phyloP scores from a whole-genome alignment of 2,797 vertebrate species.

The Chaunax sp. region DNA sequence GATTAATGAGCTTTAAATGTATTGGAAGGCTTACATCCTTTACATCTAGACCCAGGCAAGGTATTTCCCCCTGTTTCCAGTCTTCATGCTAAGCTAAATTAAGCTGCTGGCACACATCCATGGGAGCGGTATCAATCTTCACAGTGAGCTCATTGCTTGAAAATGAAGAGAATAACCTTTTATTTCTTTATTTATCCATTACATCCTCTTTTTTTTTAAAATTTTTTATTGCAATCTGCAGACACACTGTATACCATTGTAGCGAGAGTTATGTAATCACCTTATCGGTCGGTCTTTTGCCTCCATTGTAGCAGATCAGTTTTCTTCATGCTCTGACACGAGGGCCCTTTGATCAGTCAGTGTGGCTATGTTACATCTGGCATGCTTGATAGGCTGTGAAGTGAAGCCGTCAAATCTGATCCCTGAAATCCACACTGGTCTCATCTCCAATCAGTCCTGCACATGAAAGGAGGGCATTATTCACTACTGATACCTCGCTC shows the following conservation, averaged over 20 bases:
- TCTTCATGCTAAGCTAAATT: too few species aligned
- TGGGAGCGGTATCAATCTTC: too few species aligned
- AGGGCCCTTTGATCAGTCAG: slow-evolving; percentile 46
- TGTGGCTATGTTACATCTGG: slow-evolving; percentile 50
- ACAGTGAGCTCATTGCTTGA: too few species aligned
- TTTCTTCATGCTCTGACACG: slow-evolving; percentile 50
- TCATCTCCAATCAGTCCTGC: slow-evolving; percentile 63
- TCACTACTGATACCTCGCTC: slow-evolving; percentile 54
- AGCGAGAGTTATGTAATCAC: slow-evolving; percentile 31
- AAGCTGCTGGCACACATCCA: too few species aligned
- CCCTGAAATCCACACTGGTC: slow-evolving; percentile 73
- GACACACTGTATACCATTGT: too few species aligned
- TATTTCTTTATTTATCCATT: too few species aligned
- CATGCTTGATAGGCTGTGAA: slow-evolving; percentile 60
- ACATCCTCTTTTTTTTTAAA: too few species aligned
- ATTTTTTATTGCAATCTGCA: neutral
- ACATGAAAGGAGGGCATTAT: slow-evolving; percentile 65
- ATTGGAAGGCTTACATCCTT: too few species aligned
- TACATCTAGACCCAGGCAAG: too few species aligned
- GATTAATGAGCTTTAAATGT: too few species aligned
- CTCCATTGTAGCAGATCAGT: slow-evolving; percentile 29
- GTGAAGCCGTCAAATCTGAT: slow-evolving; percentile 68
- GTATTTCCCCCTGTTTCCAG: too few species aligned
- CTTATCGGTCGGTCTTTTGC: slow-evolving; percentile 8
- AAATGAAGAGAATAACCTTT: too few species aligned